Percentiles rank a stretch among this genome's conserved stretches.
phyloP scores from a whole-genome alignment of 2,888 invertebrate genomes.

The Bugula neritina region DNA sequence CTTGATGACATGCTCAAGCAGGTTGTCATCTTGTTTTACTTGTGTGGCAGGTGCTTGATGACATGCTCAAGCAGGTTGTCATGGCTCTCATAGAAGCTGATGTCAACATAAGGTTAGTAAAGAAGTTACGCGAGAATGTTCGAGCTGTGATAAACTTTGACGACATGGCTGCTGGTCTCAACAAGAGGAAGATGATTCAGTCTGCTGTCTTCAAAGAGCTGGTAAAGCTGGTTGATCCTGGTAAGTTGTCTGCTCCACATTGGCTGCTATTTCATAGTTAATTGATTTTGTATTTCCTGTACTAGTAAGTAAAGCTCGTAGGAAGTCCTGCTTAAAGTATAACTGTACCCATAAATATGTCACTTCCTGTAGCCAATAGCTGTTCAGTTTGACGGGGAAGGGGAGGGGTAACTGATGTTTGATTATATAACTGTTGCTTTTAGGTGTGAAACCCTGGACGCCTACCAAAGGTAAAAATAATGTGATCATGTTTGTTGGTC shows the following conservation, averaged over 20 bases:
- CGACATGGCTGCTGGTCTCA: constrained; percentile 94
- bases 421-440: too few relatives aligned
- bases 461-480: constrained; percentile 91
- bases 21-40: too few relatives aligned
- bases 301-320: too few relatives aligned
- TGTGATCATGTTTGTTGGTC: constrained; percentile 97
- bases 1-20: constrained; percentile 98
- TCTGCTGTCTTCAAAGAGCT: constrained; percentile 95
- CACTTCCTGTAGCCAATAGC: too few relatives aligned
- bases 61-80: constrained; percentile 98
- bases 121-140: constrained; percentile 93
- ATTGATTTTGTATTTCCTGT: too few relatives aligned
- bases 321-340: too few relatives aligned
- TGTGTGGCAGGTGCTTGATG: constrained; percentile 77
- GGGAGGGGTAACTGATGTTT: too few relatives aligned
- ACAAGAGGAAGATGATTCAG: constrained; percentile 96
- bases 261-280: too few relatives aligned
- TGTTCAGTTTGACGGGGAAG: too few relatives aligned
- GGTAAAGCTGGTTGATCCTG: constrained; percentile 66
- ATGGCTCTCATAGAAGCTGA: constrained; percentile 95
- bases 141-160: constrained; percentile 94
- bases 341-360: too few relatives aligned
- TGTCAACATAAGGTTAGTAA: constrained; percentile 87
- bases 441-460: constrained; percentile 91
- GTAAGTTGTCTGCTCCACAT: neutral